Evolutionary conservation across 2,113 vertebrate genomes (phyloP), one percentile per base, ranked within the genome.

Genomic region (Atlantisia rogersi): DNA sequence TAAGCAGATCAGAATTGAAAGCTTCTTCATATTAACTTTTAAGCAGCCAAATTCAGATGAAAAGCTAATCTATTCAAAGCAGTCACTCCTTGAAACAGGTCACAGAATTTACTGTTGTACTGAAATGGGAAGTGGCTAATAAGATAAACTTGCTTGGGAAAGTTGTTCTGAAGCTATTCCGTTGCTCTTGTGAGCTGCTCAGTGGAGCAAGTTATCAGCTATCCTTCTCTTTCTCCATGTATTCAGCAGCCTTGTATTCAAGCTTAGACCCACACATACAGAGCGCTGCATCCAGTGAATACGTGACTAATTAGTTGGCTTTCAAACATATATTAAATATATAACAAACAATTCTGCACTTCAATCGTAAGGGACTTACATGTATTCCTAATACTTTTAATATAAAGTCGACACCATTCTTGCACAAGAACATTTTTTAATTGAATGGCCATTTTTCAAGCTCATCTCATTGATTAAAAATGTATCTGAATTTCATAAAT

Each of bases 1-100:
- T 74, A 90, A 93, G 70, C 25, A 82, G 84, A 93, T 87, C 75
- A 62, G 44, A 42, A 67, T 7, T 70, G 75, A 92, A 95, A 91
- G 37, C 46, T 69, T 91, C 83, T 85, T 91, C 78, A 32, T 93
- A 77, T 74, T 93, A 73, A 87, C 90, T 94, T 86, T 70, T 67
- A 79, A 79, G 50, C 18, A 50, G 31, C 25, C 59, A 91, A 85
- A 93, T 65, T 86, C 70, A 69, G 31, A 70, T 40, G 19, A 76
- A 95, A 69, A 94, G 10, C 44, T 65, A 80, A 87, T 82, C 35
- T 94, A 32, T 59, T 82, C 82, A 53, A 62, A 67, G 64, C 42
- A 67, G 44, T 55, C 80, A 19, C 25, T 95, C 63, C 67, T 65
- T 2, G 3, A 87, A 92, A 62, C 50, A 79, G n/a, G n/a, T 71